Conservation (phyloP, 2,797 vertebrate species). For the Thaleichthys pacificus region DNA sequence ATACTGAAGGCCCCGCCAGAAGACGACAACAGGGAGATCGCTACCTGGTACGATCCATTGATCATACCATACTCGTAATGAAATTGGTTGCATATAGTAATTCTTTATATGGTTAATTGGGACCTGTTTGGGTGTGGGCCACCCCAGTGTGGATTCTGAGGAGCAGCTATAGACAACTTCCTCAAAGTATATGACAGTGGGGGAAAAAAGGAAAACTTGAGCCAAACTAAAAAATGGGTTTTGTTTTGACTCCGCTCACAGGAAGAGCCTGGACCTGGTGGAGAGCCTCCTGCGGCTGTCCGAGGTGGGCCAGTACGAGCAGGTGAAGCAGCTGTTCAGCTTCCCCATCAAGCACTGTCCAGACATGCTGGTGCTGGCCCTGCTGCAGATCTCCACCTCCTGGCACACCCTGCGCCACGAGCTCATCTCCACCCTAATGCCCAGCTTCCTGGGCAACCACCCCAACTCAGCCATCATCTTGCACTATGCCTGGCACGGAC, state of each 20-base stretch:
- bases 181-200: too few relatives aligned
- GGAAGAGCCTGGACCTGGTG: conserved; percentile 99
- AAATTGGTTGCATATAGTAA: too few relatives aligned
- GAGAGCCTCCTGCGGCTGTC: conserved; percentile 93
- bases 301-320: conserved; percentile 97
- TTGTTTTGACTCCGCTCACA: conserved; percentile 53
- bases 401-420: conserved; percentile 98
- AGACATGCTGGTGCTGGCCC: conserved; percentile 96
- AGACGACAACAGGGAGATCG: conserved; percentile 98
- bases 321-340: conserved; percentile 98
- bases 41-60: conserved; percentile 83
- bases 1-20: conserved; percentile 98
- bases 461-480: conserved; percentile 99
- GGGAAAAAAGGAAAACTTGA: too few relatives aligned
- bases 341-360: conserved; percentile 99
- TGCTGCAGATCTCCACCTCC: conserved; percentile 96
- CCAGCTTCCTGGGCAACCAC: conserved; percentile 98
- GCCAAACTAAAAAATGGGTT: too few relatives aligned
- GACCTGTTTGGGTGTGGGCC: too few relatives aligned
- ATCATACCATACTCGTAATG: not conserved
- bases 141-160: too few relatives aligned
- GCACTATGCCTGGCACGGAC: conserved; percentile 99
- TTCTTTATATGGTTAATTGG: too few relatives aligned
- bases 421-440: conserved; percentile 99
- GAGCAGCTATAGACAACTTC: too few relatives aligned